phyloP scores from a whole-genome alignment of 1,140 invertebrate genomes.

The Drosophila orena region DNA sequence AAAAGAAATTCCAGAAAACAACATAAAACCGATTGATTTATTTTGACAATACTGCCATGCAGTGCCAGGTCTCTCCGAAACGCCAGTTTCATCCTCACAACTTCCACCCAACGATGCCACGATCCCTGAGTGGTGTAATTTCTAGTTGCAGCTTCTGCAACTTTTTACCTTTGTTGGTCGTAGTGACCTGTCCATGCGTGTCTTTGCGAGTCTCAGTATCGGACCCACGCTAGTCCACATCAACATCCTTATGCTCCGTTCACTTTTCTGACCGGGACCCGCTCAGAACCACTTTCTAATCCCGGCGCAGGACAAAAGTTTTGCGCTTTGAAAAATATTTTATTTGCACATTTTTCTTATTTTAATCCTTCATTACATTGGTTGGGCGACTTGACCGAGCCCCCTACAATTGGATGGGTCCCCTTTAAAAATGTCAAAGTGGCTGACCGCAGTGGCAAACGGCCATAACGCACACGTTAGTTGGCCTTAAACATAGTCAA shows the following conservation, averaged over 20 bases:
- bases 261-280: conserved; percentile 67
- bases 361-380: conserved; percentile 82
- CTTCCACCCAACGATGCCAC: conserved; percentile 11
- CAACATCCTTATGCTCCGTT: conserved; percentile 69
- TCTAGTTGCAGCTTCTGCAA: conserved; percentile 16
- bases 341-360: conserved; percentile 84
- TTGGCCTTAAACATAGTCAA: no score
- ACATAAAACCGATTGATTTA: conserved; percentile 84
- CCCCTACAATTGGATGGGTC: not conserved
- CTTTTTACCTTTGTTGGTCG: conserved; percentile 41
- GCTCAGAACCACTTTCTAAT: not conserved
- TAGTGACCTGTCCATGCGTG: conserved; percentile 3
- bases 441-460: no score
- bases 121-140: conserved; percentile 29
- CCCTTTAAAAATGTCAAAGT: no score
- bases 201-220: conserved; percentile 2
- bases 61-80: conserved; percentile 24
- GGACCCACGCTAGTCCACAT: conserved; percentile 32
- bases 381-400: conserved; percentile 32
- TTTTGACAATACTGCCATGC: conserved; percentile 80
- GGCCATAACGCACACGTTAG: no score
- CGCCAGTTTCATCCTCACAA: not conserved
- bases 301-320: conserved; percentile 43
- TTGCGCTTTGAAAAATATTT: conserved; percentile 77
- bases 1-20: conserved; percentile 81